These are phyloP conservation scores for Lithobius niger DNA, from an alignment of 1,140 invertebrate genomes.

Conservation along the genomic window DNA sequence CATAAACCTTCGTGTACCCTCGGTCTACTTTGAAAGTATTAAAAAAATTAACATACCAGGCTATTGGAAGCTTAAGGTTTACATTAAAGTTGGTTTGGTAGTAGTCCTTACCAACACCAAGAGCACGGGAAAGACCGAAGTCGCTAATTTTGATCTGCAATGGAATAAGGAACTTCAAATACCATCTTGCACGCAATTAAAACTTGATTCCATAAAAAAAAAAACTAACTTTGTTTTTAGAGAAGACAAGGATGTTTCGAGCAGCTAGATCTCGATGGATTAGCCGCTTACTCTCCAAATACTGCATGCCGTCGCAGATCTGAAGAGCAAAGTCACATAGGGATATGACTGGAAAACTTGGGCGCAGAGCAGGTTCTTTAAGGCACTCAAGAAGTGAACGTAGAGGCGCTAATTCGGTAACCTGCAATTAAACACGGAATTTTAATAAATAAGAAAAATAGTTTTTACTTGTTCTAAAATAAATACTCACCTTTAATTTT, in stretches of 20 bases:
- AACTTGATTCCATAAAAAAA: background rate
- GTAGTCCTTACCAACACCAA: conserved; percentile 97
- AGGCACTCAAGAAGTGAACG: conserved; percentile 89
- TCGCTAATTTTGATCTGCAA: conserved; percentile 84
- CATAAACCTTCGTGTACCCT: too few relatives aligned
- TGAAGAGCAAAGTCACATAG: conserved; percentile 85
- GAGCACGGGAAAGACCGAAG: conserved; percentile 83
- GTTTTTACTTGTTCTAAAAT: too few relatives aligned
- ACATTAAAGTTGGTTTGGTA: conserved; percentile 98
- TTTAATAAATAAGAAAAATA: too few relatives aligned
- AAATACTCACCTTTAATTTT: too few relatives aligned
- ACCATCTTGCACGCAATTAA: background rate
- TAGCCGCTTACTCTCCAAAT: conserved; percentile 80
- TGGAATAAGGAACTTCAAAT: conserved; percentile 12
- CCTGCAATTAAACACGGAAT: too few relatives aligned
- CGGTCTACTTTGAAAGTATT: too few relatives aligned
- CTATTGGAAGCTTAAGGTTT: conserved; percentile 92
- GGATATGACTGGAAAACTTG: conserved; percentile 76
- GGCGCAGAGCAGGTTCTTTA: conserved; percentile 72
- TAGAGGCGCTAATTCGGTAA: conserved; percentile 88
- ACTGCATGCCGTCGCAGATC: conserved; percentile 93
- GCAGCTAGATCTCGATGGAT: conserved; percentile 91
- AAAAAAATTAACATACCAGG: conserved; percentile 54
- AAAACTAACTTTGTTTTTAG: conserved; percentile 61
- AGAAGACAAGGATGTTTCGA: conserved; percentile 89